Evolutionary conservation across 1,140 invertebrate genomes (phyloP), one percentile per base, ranked within the genome.

Genomic region (Leptinotarsa undecemlineata): DNA sequence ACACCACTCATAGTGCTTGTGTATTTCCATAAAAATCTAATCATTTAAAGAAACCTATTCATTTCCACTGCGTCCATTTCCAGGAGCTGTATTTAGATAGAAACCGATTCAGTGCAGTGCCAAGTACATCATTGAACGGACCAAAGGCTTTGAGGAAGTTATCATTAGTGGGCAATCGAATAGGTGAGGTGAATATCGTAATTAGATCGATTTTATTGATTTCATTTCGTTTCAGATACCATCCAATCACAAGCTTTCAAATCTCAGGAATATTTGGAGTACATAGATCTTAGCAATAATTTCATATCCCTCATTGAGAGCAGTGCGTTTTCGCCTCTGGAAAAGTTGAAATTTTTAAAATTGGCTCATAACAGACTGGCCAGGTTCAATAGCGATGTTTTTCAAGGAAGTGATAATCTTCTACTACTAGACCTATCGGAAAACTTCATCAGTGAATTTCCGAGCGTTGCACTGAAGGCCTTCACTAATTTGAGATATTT

Each of bases 401-500:
- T 94, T 80, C 88, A 92, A 86, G 92, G 93, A 68, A 89, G 93
- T 4, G 88, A 90, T 75, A 91, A 90, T 71, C 84, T 97, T 33
- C 89, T 95, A 76, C 89, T 90, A 74, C 84, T 97, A 72, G 93
- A 96, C 84, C 85, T 97, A 5, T 95, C 94, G 1, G 90, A 92
- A 79, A 97, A 97, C 85, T 95, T 95, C 80, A 90, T 97, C 19
- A 87, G 88, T 6, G 90, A 94, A 79, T 93, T 96, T 83, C 95
- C 95, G 3, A 89, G 89, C 0, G 89, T 92, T 2, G 91, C 94
- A 0, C 81, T 96, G n/a, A 91, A 91, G 77, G 85, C 89, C 1
- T 89, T 95, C 70, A 81, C 85, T 1, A 88, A 89, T 42, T 84
- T 97, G 0, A 91, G 90, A 81, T 89, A 91, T 73, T 86, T 96